phyloP scores from a whole-genome alignment of 2,113 vertebrate species.

The Daboia siamensis region DNA sequence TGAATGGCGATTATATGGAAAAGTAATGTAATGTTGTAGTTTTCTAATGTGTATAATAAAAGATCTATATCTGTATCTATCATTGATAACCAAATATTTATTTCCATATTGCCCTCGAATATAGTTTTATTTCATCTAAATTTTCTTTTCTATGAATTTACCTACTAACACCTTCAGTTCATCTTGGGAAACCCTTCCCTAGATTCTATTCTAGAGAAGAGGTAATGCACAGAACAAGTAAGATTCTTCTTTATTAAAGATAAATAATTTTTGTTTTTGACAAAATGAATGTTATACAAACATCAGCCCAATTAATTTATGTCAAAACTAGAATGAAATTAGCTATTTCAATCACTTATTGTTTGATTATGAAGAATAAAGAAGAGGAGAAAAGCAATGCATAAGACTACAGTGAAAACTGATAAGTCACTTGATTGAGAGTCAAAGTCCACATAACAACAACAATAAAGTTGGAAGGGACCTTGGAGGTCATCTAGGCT shows the following conservation, averaged over 20 bases:
- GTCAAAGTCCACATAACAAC: not conserved
- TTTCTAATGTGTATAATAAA: too few relatives aligned
- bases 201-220: not conserved
- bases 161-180: not conserved
- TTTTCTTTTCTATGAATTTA: not conserved
- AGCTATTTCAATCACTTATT: constrained; percentile 1
- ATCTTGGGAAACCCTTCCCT: not conserved
- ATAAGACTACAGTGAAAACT: not conserved
- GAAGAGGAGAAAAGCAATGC: not conserved
- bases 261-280: not conserved
- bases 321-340: not conserved
- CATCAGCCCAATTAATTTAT: not conserved
- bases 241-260: not conserved
- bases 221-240: not conserved
- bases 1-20: too few relatives aligned
- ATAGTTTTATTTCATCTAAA: not conserved
- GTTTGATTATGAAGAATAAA: not conserved
- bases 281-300: not conserved
- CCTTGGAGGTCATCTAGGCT: too few relatives aligned
- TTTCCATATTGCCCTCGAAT: too few relatives aligned
- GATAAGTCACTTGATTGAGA: not conserved
- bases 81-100: too few relatives aligned
- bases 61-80: too few relatives aligned
- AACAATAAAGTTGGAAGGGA: too few relatives aligned
- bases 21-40: too few relatives aligned